Evolutionary conservation across 2,113 vertebrate genomes (phyloP), one percentile per base, ranked within the genome.

Genomic region (Opisthocomus hoazin): DNA sequence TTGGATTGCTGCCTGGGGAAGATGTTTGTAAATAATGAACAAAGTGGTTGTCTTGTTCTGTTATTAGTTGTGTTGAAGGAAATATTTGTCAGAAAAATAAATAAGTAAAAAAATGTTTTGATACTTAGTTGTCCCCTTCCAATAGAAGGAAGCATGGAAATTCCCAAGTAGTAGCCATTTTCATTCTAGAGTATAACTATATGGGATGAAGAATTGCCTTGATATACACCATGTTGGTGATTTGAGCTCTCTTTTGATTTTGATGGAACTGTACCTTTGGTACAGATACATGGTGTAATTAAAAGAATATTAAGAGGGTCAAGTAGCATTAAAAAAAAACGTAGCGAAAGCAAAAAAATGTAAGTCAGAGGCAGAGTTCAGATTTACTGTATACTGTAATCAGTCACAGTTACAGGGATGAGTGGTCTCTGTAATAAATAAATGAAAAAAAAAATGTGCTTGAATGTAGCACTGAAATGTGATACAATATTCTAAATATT

Each of bases 161-260:
- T 60, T 84, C 27, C 19, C 11, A 26, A 12, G 18, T 12, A 22
- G 50, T 3, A 26, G 6, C 37, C 7, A 4, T 30, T 90, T 51
- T 30, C 66, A 14, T 84, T 70, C 10, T 15, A 11, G 20, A 16
- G 10, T 53, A 4, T 54, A 46, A 34, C 36, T 26, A 6, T 22
- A 30, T 36, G n/a, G 41, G 23, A 32, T 61, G 79, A 81, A 32
- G 30, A 73, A 53, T 58, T 56, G 7, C 29, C 29, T 92, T 3
- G 0, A 7, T 57, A 20, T 9, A 5, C 39, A 2, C 15, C 19
- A 1, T 19, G 24, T 27, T 71, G n/a, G 36, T 64, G 43, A 24
- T 56, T 61, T 75, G 13, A 30, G 29, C 7, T 10, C 12, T 15
- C 15, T 54, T 73, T 54, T 53, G 26, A 24, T 69, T 58, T 73